These are phyloP conservation scores for Melanargia galathea DNA, from an alignment of 2,888 invertebrate species.

Conservation along the genomic window DNA sequence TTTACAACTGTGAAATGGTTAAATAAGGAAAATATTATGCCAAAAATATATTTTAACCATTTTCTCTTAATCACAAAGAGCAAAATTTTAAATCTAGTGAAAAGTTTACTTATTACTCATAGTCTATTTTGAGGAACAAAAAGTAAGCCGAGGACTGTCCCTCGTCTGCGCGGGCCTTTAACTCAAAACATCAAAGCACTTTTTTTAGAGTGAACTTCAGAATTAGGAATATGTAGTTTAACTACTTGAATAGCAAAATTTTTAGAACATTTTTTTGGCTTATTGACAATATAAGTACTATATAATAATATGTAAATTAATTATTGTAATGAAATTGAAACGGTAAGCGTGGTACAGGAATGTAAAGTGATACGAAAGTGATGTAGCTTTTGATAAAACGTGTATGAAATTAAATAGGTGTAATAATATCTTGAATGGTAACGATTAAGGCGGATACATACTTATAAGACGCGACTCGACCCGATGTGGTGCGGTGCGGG, in stretches of 20 bases:
- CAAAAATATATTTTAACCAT: no score
- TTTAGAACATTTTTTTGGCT: slow-evolving; percentile 43
- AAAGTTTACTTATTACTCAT: no score
- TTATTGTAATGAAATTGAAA: slow-evolving; percentile 28
- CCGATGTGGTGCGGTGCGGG: neutral
- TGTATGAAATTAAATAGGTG: slow-evolving; percentile 22
- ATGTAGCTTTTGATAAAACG: slow-evolving; percentile 47
- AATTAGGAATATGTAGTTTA: slow-evolving; percentile 56
- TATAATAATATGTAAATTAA: no score
- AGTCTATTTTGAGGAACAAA: no score
- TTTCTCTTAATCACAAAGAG: no score
- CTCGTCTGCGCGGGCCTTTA: no score
- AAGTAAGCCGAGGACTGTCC: no score
- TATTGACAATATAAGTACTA: slow-evolving; percentile 38
- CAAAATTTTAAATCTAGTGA: neutral
- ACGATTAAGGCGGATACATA: slow-evolving; percentile 13
- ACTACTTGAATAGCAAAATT: slow-evolving; percentile 53
- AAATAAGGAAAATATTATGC: no score
- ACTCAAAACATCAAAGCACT: slow-evolving; percentile 5
- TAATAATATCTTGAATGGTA: slow-evolving; percentile 18
- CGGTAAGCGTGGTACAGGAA: slow-evolving; percentile 33
- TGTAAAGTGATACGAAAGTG: slow-evolving; percentile 41
- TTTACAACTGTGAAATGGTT: no score
- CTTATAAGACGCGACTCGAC: neutral
- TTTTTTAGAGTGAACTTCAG: slow-evolving; percentile 19